Evolutionary conservation across 2,888 invertebrate genomes (phyloP).

Genomic region (Tenodera sinensis): DNA sequence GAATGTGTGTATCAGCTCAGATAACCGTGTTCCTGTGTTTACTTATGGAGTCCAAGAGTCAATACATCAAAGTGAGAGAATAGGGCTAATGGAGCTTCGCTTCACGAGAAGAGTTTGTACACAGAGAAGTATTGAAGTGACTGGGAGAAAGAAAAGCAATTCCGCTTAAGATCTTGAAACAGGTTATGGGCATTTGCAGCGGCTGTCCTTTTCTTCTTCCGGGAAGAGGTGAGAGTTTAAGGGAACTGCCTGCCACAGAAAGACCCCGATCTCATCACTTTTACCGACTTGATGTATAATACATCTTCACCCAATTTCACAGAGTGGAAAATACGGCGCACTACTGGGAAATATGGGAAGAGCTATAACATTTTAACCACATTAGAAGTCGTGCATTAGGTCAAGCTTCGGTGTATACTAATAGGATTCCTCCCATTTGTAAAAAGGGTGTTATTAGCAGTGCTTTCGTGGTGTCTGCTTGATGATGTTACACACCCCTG

Average conservation of each 20-base stretch:
- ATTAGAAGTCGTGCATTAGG: no score
- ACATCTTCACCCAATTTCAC: background rate
- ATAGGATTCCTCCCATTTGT: no score
- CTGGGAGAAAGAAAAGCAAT: background rate
- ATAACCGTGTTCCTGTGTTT: no score
- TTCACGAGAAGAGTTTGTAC: background rate
- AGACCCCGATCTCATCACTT: background rate
- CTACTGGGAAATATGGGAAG: background rate
- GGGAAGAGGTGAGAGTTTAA: background rate
- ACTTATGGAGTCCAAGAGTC: no score
- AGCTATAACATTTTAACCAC: no score
- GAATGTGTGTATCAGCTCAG: no score
- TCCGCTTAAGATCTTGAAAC: background rate
- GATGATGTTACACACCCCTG: no score
- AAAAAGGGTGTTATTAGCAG: no score
- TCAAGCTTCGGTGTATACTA: no score
- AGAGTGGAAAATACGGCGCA: background rate
- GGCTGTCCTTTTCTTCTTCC: background rate
- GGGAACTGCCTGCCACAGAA: background rate
- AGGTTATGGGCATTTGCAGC: background rate
- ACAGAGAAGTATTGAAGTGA: background rate
- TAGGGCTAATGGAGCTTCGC: background rate
- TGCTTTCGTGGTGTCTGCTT: no score
- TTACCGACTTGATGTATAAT: background rate
- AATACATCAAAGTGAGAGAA: no score